A percentile compares a stretch with the other conserved stretches of the same genome.
Evolutionary conservation across 2,113 vertebrate genomes (phyloP).

Genomic region (Peucedramus taeniatus): DNA sequence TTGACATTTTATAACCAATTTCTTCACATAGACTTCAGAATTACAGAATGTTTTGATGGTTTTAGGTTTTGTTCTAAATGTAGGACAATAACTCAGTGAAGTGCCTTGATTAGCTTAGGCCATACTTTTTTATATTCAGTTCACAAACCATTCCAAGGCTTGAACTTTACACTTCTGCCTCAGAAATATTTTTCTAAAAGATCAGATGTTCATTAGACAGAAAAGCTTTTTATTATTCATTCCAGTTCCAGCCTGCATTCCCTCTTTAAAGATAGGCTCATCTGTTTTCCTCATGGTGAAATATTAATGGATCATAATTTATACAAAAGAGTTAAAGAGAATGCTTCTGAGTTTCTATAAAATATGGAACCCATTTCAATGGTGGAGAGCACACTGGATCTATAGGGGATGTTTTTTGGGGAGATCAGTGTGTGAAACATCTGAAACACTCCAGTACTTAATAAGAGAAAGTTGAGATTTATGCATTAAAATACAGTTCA

Average conservation of each 20-base stretch:
- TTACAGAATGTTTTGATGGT: neutral
- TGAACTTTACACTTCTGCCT: neutral
- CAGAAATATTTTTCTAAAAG: neutral
- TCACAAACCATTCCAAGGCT: neutral
- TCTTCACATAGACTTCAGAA: neutral
- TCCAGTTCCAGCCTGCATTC: neutral
- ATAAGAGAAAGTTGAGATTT: neutral
- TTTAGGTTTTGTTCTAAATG: neutral
- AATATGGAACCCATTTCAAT: neutral
- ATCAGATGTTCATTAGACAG: neutral
- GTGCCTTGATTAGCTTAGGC: neutral
- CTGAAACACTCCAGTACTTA: neutral
- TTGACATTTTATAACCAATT: neutral
- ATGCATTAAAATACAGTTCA: neutral
- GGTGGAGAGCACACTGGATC: neutral
- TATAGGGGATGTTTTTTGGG: neutral
- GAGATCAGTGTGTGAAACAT: neutral
- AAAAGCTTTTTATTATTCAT: neutral
- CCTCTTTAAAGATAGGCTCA: neutral
- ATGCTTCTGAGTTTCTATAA: neutral
- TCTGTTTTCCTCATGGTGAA: neutral
- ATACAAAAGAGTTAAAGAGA: neutral
- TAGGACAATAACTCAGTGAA: neutral
- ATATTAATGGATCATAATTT: neutral
- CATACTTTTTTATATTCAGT: neutral